These are phyloP conservation scores for Aspidiotus destructor DNA, from an alignment of 2,888 invertebrate species.

Conservation along the genomic window DNA sequence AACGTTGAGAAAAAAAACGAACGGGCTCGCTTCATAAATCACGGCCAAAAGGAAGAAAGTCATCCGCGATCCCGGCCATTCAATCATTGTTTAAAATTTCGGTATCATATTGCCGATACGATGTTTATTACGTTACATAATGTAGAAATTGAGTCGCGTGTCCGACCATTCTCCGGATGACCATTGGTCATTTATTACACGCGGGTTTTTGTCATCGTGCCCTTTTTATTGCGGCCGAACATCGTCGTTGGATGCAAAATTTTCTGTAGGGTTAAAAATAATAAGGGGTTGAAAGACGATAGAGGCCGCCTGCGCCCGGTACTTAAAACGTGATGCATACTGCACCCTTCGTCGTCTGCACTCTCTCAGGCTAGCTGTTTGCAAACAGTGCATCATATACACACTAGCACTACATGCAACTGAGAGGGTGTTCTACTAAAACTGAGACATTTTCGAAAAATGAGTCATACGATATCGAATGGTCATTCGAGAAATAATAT, in stretches of 20 bases:
- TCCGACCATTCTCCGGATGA: background rate
- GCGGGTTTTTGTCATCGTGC: conserved; percentile 1
- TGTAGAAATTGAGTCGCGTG: background rate
- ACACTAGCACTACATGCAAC: background rate
- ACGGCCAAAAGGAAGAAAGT: no score
- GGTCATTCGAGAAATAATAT: conserved; percentile 19
- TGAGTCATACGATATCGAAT: conserved; percentile 31
- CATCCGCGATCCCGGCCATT: no score
- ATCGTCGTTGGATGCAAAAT: conserved; percentile 11
- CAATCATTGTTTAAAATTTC: background rate
- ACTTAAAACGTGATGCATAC: background rate
- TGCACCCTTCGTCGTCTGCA: background rate
- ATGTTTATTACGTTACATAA: background rate
- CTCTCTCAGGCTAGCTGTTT: background rate
- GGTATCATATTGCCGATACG: background rate
- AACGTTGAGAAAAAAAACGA: no score
- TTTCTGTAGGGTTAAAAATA: conserved; percentile 28
- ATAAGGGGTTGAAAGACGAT: conserved; percentile 21
- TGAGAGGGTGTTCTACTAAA: conserved; percentile 6
- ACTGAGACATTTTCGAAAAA: conserved; percentile 21
- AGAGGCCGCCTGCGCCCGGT: background rate
- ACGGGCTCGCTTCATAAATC: no score
- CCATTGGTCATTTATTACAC: conserved; percentile 4
- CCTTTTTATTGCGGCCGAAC: background rate
- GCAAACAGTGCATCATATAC: background rate